Percentiles rank a stretch among this genome's conserved stretches.
These are phyloP conservation scores for Phoeniculus purpureus DNA, from an alignment of 2,797 vertebrate genomes.

Conservation along the genomic window DNA sequence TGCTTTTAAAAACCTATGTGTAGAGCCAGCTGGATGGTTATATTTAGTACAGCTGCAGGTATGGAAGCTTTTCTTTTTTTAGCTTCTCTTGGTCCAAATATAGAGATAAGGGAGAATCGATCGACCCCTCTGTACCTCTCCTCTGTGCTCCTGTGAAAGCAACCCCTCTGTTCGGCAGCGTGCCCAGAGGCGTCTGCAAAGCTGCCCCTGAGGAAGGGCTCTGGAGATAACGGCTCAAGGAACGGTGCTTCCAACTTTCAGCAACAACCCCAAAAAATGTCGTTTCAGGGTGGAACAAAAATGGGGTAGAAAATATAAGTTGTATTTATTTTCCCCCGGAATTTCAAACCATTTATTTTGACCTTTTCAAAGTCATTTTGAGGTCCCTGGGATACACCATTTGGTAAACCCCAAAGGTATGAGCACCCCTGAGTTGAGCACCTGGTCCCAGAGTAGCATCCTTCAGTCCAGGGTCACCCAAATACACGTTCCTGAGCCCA, in stretches of 20 bases:
- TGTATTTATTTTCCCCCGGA: rapidly evolving
- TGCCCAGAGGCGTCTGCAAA: background rate
- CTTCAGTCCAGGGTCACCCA: background rate
- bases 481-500: background rate
- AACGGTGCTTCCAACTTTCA: constrained; percentile 50
- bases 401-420: background rate
- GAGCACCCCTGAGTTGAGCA: background rate
- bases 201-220: background rate
- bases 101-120: background rate
- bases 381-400: background rate
- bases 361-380: background rate
- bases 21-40: constrained; percentile 15
- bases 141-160: background rate
- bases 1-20: constrained; percentile 35
- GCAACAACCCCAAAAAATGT: background rate
- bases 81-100: constrained; percentile 33
- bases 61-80: constrained; percentile 15
- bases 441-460: background rate
- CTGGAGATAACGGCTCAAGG: background rate
- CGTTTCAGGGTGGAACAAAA: background rate
- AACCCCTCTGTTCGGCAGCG: rapidly evolving
- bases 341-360: background rate
- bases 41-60: constrained; percentile 31
- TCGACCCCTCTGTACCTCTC: background rate
- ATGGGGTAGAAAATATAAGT: background rate